Evolutionary conservation across 2,888 invertebrate genomes (phyloP), one percentile per base, ranked within the genome.

Genomic region (Lacanobia oleracea): DNA sequence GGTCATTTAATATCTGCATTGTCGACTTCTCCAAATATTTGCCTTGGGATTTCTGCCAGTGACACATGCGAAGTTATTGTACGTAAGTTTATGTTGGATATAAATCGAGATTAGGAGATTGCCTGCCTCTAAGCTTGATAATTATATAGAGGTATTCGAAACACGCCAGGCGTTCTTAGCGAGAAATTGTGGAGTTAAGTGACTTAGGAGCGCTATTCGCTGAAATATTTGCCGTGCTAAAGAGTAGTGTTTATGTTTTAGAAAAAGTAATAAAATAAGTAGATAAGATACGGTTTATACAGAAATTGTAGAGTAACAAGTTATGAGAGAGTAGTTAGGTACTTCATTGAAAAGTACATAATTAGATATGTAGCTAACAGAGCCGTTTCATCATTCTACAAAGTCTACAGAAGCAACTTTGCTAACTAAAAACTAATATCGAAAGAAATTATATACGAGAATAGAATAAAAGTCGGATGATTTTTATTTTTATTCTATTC

Each of bases 11-110:
- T 88, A 88, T 87, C 75, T 74, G 69, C 77, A 82, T 86, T 88
- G 88, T 85, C 89, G 88, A 87, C 86, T 81, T 87, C 88, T 87
- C 86, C 92, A 93, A 94, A 94, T 92, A 93, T 94, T 93, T 91
- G 90, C 85, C 72, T 87, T 77, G 82, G 85, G 87, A 89, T 88
- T 88, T 88, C 86, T 88, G 89, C 80, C 80, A 64, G 78, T 83
- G 86, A 86, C 88, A 87, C 84, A 78, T 86, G 79, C 72, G 69
- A 75, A 81, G 84, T 86, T 87, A 87, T 89, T 88, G 81, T 84
- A 56, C 53, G 56, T 57, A 37, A 56, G 53, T 66, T 72, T 69
- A 72, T 72, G 60, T 70, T 67, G n/a, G 40, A 61, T 57, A 66
- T 69, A 64, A 51, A 74, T 68, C 54, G 48, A 68, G 64, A 80